Base-by-base conservation (phyloP, 2,888 invertebrate species). In the Eupithecia tripunctaria region DNA sequence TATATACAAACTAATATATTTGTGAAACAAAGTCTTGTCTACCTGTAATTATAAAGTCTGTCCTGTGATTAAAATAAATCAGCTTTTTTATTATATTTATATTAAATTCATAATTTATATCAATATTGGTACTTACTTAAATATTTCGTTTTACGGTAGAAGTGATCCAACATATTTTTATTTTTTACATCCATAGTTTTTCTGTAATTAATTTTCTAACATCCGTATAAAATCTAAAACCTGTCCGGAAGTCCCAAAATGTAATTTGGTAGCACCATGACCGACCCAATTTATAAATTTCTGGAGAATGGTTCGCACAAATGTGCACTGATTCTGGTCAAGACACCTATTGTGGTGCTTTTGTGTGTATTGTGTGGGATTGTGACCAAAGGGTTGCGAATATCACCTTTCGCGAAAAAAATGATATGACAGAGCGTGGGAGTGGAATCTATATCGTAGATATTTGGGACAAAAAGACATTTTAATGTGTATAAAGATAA, bases 271-370 rank as follows among this genome's bases (percentile, higher is more conserved):
- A 74, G 71, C 65, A 32, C 18, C 71, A 56, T 69, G 67, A 70
- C 66, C 75, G 70, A 72, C 79, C 43, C 82, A 82, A 86, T 86
- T 82, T 78, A 84, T 85, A 81, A 86, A 81, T 76, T 73, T 76
- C 82, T 84, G 36, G 72, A 87, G 88, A 86, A 84, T 72, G 43
- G 68, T 83, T 86, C 86, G 82, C 89, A 88, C 88, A 91, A 89
- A 89, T 87, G 84, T 91, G 91, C 80, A 86, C 86, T 76, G 88
- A 88, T 91, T 92, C 91, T 93, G 94, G 94, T 94, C 94, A 94
- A 90, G 92, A 82, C 87, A 89, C 84, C 88, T 82, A 88, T 93
- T 94, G 89, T 93, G 87, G 84, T 82, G 81, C 79, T 86, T 91
- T 91, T 63, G 89, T 86, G 83, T 82, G 84, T 81, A 80, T 82